Base-by-base conservation (phyloP, 2,888 invertebrate species). In the Oxystoma pomonae region DNA sequence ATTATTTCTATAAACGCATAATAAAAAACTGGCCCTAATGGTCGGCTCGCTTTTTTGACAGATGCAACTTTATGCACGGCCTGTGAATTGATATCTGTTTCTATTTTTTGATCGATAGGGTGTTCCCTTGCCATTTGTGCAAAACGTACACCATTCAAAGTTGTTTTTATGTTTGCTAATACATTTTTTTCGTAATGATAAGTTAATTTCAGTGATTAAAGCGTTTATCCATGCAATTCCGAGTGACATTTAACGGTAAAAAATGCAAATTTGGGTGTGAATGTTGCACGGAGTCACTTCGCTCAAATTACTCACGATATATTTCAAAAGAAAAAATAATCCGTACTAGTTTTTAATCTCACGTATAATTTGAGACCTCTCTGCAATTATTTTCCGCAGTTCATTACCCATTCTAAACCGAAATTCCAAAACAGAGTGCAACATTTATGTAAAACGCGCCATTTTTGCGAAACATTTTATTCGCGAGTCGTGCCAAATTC, bases 21-120 rank as follows among this genome's bases (percentile, higher is more conserved):
- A 65, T 65, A 65, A 60, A 65, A 62, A 65, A 60, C 50, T 63
- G 51, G 50, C 55, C 60, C 52, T 65, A 65, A 65, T 65, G 63
- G 63, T 62, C 60, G 57, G 58, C 53, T 65, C 61, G 52, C 22
- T 52, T 16, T 60, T 55, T 62, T 65, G 65, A 65, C 65, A 65
- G 65, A 65, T 65, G 65, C 62, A 53, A 21, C 53, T 53, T 35
- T 20, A n/a, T n/a, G 12, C 35, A 35, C 5, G 35, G 35, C 12
- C 35, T 12, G 35, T 35, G 12, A 35, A 35, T 35, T 35, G 35
- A 35, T 35, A 35, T 35, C 35, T 35, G 35, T 35, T 35, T 35
- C 35, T 35, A 35, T 35, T 35, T 35, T 35, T 35, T 35, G 35
- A 35, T 35, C 35, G 35, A 35, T 35, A 7, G 35, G 35, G 35